A percentile compares a stretch with the other conserved stretches of the same genome.
Conservation (phyloP, 2,888 invertebrate genomes). For the Idaea dimidiata region DNA sequence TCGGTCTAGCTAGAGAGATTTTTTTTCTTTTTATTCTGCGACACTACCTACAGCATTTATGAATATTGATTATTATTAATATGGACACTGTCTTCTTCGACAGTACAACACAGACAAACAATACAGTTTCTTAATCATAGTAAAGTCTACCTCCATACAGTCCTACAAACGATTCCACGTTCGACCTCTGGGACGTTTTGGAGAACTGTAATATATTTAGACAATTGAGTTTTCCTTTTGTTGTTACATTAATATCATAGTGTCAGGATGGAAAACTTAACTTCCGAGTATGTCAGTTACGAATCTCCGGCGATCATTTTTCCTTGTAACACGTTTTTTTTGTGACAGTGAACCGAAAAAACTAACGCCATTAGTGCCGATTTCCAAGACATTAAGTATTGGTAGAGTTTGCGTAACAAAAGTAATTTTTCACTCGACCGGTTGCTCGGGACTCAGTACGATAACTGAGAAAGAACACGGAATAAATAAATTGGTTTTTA, state of each 20-base stretch:
- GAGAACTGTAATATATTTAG: background rate
- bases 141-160: too few relatives aligned
- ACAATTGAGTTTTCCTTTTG: background rate
- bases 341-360: background rate
- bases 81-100: too few relatives aligned
- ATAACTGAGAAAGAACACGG: slow-evolving; percentile 22
- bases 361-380: slow-evolving; percentile 23
- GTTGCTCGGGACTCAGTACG: slow-evolving; percentile 18
- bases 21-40: too few relatives aligned
- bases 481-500: slow-evolving; percentile 21
- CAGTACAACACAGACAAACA: too few relatives aligned
- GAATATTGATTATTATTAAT: too few relatives aligned
- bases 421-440: slow-evolving; percentile 35
- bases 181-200: too few relatives aligned
- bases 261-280: background rate
- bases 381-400: slow-evolving; percentile 28
- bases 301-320: background rate
- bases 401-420: slow-evolving; percentile 25
- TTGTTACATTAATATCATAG: slow-evolving; percentile 2
- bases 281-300: background rate
- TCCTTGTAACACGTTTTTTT: background rate
- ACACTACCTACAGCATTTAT: too few relatives aligned
- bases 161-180: too few relatives aligned
- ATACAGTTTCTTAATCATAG: too few relatives aligned
- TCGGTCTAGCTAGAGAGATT: too few relatives aligned